A percentile compares a stretch with the other conserved stretches of the same genome.
These are phyloP conservation scores for Esperia sulphurella DNA, from an alignment of 2,888 invertebrate species.

Conservation along the genomic window DNA sequence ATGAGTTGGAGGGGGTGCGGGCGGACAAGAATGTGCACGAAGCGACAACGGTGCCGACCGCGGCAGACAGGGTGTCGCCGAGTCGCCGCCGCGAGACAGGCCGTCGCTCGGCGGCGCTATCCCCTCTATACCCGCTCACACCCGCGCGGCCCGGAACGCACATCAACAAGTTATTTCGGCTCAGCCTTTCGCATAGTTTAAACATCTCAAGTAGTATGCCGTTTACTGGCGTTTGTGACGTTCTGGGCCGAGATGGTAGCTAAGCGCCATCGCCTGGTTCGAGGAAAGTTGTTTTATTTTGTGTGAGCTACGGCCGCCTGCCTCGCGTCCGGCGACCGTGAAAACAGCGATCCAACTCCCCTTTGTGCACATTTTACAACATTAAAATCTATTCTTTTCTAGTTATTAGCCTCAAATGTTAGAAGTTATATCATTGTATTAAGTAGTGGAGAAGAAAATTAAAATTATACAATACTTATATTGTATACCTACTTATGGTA, in stretches of 20 bases:
- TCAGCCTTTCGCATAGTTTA: slow-evolving; percentile 42
- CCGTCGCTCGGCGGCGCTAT: slow-evolving; percentile 83
- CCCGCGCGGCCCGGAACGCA: slow-evolving; percentile 61
- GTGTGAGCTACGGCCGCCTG: slow-evolving; percentile 58
- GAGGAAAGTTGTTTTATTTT: slow-evolving; percentile 78
- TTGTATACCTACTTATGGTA: too few relatives aligned
- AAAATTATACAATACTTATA: too few relatives aligned
- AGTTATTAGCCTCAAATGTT: too few relatives aligned
- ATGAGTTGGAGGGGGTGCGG: slow-evolving; percentile 62
- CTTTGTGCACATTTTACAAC: slow-evolving; percentile 10
- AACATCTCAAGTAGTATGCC: slow-evolving; percentile 53
- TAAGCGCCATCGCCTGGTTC: slow-evolving; percentile 76
- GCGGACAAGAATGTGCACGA: slow-evolving; percentile 75
- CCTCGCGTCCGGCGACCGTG: slow-evolving; percentile 65
- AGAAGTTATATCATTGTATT: neutral
- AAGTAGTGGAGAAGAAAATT: too few relatives aligned
- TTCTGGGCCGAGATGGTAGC: slow-evolving; percentile 37
- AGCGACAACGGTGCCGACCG: slow-evolving; percentile 86
- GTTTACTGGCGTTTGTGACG: slow-evolving; percentile 42
- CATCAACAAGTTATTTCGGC: slow-evolving; percentile 79
- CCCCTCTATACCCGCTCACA: slow-evolving; percentile 54
- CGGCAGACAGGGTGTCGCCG: slow-evolving; percentile 97
- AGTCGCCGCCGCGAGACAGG: slow-evolving; percentile 88
- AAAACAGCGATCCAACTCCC: slow-evolving; percentile 55
- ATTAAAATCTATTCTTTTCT: too few relatives aligned